Base-by-base conservation (phyloP, 2,113 vertebrate genomes). In the Erpornis zantholeuca region DNA sequence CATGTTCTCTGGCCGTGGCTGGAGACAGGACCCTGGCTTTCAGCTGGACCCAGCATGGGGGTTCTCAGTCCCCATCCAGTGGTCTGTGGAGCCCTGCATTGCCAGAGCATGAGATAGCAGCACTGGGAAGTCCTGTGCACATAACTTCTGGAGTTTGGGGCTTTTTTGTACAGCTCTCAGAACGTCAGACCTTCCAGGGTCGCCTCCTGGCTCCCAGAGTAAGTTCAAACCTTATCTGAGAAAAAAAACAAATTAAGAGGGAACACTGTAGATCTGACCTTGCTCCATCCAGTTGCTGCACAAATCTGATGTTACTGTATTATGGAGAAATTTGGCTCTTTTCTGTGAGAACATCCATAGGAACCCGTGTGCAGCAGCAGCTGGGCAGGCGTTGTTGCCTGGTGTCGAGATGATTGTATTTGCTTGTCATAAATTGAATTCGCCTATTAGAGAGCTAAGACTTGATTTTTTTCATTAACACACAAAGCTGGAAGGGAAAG, bases 371-470 rank as follows among this genome's bases (percentile, higher is more conserved):
- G 11, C 53, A 47, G 63, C 9, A 23, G 23, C 68, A 85, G 35
- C 68, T 3, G 7, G 80, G 77, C 64, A 33, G 83, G 75, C 49
- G 24, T 40, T 28, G 31, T n/a, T 35, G 53, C 61, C 36, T 77
- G 61, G 17, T 72, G 90, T 84, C 7, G 21, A 88, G 95, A 94
- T 79, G 60, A 86, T 96, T 82, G 49, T 47, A 21, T 94, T 96
- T 94, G 92, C 87, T 91, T 83, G 93, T 86, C 92, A 78, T 78
- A 97, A 96, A 97, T 96, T 93, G 95, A 96, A 97, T 95, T 97
- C 70, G 6, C 90, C 94, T 93, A 68, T 94, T 94, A 93, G 95
- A 93, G 70, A 93, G 63, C 86, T 59, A 33, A 79, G 93, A 82
- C 96, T 96, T 96, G 93, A 70, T 96, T 92, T 96, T 96, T 95